Evolutionary conservation across 35 echinoderm and acorn worm genomes (phyloP).

Genomic region (Patiria miniata): DNA sequence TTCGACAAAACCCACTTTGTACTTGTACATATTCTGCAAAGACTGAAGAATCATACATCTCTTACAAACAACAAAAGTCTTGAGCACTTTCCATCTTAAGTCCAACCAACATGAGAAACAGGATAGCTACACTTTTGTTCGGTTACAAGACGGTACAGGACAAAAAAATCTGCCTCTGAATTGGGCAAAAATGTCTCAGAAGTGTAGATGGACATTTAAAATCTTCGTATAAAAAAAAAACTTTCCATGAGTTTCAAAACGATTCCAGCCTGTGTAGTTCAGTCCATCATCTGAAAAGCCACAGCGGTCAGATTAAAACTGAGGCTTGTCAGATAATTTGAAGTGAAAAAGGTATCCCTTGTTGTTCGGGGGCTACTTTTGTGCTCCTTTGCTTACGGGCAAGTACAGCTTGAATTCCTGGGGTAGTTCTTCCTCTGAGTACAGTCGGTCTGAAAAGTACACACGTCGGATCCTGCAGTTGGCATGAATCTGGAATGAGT

Average conservation of each 20-base stretch:
- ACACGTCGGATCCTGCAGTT: conserved; percentile 98
- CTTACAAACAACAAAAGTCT: not conserved
- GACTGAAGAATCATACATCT: not conserved
- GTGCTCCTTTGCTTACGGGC: conserved; percentile 75
- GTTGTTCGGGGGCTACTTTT: not conserved
- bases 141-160: no score
- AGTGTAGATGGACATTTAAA: no score
- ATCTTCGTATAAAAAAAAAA: not conserved
- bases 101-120: no score
- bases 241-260: not conserved
- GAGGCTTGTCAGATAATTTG: conserved; percentile 6
- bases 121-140: no score
- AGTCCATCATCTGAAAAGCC: conserved; percentile 2
- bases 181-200: no score
- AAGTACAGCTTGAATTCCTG: conserved; percentile 99
- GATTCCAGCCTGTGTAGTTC: not conserved
- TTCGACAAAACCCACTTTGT: not conserved
- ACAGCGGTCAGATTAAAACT: not conserved
- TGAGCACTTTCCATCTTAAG: not conserved
- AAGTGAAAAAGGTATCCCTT: not conserved
- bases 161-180: no score
- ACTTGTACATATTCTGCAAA: not conserved
- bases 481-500: conserved; percentile 84
- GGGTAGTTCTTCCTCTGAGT: conserved; percentile 99
- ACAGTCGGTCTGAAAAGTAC: conserved; percentile 97